Base-by-base conservation (phyloP, 2,113 vertebrate species). In the Xenus cinereus region DNA sequence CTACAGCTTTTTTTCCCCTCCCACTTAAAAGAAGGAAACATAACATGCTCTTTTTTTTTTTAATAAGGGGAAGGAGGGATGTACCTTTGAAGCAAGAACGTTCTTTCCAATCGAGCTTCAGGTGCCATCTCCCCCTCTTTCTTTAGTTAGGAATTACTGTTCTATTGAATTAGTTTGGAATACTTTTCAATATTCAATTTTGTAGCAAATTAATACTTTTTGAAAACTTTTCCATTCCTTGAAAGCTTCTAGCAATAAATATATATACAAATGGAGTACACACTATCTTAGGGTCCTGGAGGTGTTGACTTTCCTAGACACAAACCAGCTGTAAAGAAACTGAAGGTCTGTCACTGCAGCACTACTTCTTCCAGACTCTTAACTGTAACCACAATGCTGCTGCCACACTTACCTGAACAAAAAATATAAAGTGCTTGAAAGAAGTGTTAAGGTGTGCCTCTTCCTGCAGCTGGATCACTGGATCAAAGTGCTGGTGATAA, bases 361-460 rank as follows among this genome's bases (percentile, higher is more conserved):
- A 3, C 20, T 15, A 12, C 28, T 67, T 80, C 46, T 72, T 54
- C 35, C 43, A 71, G 27, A 27, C 30, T 8, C 2, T 9, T 9
- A 41, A 37, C 2, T 23, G 8, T 35, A 39, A 83, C 30, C 32
- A 33, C 35, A 64, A 10, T 1, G 28, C 10, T 89, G 27, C 35
- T 45, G 86, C 68, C 26, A 39, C 67, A 59, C 96, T 93, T 95
- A 98, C 98, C 98, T 98, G 98, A 96, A 98, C 98, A 57, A 98
- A 98, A 95, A 98, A 98, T 93, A 98, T 98, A 98, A 98, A 98
- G 98, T 98, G 98, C 98, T 98, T 98, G 96, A 98, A 98, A 74
- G 98, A 98, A 79, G 98, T 98, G 90, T 98, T 98, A 48, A 98
- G 98, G 97, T 98, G 98, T 37, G 98, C 98, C 96, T 98, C 98